Evolutionary conservation across 2,888 invertebrate genomes (phyloP), one percentile per base, ranked within the genome.

Genomic region (Oligia strigilis): DNA sequence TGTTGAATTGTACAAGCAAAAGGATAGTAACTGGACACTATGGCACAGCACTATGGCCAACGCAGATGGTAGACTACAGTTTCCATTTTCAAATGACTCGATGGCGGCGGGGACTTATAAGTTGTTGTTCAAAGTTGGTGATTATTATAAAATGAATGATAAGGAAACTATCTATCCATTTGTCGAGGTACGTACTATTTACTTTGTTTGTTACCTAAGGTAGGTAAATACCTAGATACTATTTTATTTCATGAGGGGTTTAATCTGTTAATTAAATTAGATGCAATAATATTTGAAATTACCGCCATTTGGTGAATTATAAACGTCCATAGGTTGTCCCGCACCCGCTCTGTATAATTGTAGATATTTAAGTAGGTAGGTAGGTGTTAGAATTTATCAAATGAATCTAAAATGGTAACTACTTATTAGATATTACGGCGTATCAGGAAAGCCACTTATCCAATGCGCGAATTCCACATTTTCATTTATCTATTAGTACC

Each of bases 131-230:
- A 98, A 98, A 92, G 98, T 98, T 0, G 98, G 97, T 72, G 97
- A 98, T 83, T 98, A 98, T 93, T 98, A 98, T 89, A 97, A 97
- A 73, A 91, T 95, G 46, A 94, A 95, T 72, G 97, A 97, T 80
- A 97, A 97, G 81, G 97, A 98, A 75, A 98, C 98, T 0, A 96
- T 98, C 85, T 99, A 98, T 94, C 98, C 98, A 0, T 98, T 98
- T 93, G 98, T 98, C 77, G 98, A 98, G 97, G 98, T 98, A 92
- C 92, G 93, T 86, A 71, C 40, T 36, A 6, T 17, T 29, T 6
- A 49, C 13, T 49, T 72, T 46, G 14, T 65, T 65, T 8, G 3
- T 43, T 40, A 23, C 17, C 1, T 13, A 6, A 29, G 1, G 9
- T 69, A n/a, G 43, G 46, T 40, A 40, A 4, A 40, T 40, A 43